These are phyloP conservation scores for Sebastes iracundus DNA, from an alignment of 2,797 vertebrate genomes.

Conservation along the genomic window DNA sequence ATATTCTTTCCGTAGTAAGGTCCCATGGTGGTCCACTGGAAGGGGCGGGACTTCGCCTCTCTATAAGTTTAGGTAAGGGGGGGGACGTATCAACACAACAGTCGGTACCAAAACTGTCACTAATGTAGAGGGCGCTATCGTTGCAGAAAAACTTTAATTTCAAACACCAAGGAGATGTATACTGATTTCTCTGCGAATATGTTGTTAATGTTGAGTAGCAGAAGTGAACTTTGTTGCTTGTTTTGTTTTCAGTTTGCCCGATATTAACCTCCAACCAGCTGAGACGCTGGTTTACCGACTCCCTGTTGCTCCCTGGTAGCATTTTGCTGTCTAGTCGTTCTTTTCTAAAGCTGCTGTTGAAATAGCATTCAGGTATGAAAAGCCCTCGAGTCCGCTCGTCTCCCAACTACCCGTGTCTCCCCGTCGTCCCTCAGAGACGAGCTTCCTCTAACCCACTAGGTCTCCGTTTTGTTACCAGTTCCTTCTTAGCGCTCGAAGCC, in stretches of 20 bases:
- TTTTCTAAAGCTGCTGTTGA: not conserved
- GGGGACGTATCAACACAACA: not conserved
- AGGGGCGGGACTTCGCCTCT: too few relatives aligned
- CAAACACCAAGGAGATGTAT: not conserved
- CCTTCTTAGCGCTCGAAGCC: constrained; percentile 50
- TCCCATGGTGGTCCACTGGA: too few relatives aligned
- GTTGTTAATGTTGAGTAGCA: not conserved
- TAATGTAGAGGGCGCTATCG: not conserved
- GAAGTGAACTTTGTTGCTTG: not conserved
- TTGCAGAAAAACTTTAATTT: too few relatives aligned
- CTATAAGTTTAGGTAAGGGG: too few relatives aligned
- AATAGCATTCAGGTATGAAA: constrained; percentile 23
- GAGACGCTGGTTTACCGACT: not conserved
- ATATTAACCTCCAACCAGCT: not conserved
- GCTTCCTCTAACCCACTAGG: not conserved
- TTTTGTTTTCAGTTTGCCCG: not conserved
- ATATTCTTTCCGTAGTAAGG: too few relatives aligned
- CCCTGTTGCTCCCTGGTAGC: not conserved
- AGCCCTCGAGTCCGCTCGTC: not conserved
- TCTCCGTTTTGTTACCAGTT: constrained; percentile 28
- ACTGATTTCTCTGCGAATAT: not conserved
- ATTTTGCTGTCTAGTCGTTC: not conserved
- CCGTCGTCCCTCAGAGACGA: constrained; percentile 52
- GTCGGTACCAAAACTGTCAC: not conserved
- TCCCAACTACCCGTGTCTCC: constrained; percentile 37